Conservation (phyloP, 2,797 vertebrate species). For the Trachops cirrhosus region DNA sequence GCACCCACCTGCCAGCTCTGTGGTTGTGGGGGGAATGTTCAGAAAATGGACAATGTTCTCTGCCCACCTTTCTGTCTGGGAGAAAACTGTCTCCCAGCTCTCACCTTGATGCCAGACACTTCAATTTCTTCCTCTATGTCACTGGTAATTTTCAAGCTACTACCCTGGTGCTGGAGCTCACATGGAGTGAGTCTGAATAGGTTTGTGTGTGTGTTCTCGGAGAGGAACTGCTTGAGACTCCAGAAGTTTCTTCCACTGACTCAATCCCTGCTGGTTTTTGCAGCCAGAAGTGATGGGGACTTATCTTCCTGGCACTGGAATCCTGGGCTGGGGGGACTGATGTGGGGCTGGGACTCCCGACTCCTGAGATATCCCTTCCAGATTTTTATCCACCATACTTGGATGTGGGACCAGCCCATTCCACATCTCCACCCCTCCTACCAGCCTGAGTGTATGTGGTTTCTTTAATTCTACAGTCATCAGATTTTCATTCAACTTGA, state of each 20-base stretch:
- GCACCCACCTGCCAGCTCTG: not conserved
- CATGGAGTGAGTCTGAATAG: not conserved
- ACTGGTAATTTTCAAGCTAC: not conserved
- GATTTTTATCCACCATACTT: not conserved
- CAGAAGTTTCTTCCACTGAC: not conserved
- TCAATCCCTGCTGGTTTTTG: not conserved
- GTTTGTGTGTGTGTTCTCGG: not conserved
- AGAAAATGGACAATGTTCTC: not conserved
- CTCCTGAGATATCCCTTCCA: not conserved
- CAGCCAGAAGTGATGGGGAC: not conserved
- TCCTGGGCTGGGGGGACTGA: not conserved
- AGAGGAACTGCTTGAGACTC: not conserved
- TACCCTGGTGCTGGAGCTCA: not conserved
- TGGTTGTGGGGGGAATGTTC: not conserved
- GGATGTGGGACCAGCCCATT: not conserved
- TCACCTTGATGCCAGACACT: not conserved
- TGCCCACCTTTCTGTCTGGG: not conserved
- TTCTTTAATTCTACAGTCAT: not conserved
- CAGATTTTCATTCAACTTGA: not conserved
- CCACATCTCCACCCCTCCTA: not conserved
- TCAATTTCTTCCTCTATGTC: not conserved
- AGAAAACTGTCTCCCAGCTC: not conserved
- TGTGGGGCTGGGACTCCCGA: not conserved
- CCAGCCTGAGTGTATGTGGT: not conserved
- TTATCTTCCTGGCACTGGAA: not conserved